phyloP scores from a whole-genome alignment of 2,888 invertebrate species.

The Cryptophagus acutangulus region DNA sequence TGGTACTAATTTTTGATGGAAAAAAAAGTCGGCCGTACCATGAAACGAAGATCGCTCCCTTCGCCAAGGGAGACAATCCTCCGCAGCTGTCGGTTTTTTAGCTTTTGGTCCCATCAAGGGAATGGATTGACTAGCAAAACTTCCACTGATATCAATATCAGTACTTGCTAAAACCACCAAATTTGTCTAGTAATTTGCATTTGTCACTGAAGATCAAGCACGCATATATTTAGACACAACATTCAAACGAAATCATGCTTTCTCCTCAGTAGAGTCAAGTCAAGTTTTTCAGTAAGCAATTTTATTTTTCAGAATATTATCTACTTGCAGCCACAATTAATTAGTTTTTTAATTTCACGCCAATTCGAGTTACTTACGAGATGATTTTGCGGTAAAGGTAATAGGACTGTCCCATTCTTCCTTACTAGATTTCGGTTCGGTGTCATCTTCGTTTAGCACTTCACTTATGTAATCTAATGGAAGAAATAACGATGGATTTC shows the following conservation, averaged over 20 bases:
- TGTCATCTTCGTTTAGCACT: conserved; percentile 66
- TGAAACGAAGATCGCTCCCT: conserved; percentile 56
- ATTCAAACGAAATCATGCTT: no score
- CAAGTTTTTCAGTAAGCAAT: no score
- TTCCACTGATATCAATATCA: conserved; percentile 44
- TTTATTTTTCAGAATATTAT: no score
- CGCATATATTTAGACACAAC: no score
- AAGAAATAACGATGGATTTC: conserved; percentile 11
- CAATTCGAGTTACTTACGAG: conserved; percentile 83
- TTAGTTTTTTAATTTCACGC: no score
- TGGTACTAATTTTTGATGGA: no score
- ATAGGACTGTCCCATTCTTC: conserved; percentile 84
- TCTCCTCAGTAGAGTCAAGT: no score
- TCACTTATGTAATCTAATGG: conserved; percentile 77
- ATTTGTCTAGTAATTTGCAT: no score
- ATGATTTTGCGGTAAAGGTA: conserved; percentile 84
- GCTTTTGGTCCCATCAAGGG: conserved; percentile 41
- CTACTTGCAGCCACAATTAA: no score
- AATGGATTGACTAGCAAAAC: conserved; percentile 41
- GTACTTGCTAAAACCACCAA: conserved; percentile 43
- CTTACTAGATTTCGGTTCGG: conserved; percentile 53
- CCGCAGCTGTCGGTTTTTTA: conserved; percentile 64
- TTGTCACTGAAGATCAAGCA: no score
- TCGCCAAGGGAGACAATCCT: conserved; percentile 82
- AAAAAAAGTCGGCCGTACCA: conserved; percentile 65